Conservation (phyloP, 37 sponge, comb jelly and placozoan genomes). For the Aplysina aerophoba region DNA sequence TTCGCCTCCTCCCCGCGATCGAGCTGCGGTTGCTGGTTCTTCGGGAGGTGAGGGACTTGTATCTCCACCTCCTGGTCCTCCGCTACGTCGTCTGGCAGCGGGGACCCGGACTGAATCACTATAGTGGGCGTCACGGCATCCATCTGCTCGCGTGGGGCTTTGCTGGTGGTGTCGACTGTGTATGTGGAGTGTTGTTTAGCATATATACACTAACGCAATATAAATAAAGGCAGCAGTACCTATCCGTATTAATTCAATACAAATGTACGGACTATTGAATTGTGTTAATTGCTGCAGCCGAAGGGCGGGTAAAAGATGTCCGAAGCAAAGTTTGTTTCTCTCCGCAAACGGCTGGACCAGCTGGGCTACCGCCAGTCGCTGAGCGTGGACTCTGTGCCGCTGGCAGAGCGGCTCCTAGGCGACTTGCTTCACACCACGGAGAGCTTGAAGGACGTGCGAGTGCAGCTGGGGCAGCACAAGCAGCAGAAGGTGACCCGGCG, state of each 20-base stretch:
- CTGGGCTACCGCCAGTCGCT: conserved; percentile 96
- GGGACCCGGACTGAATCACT: conserved; percentile 33
- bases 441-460: conserved; percentile 85
- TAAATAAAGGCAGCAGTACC: background rate
- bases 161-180: no score
- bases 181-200: no score
- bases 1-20: background rate
- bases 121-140: conserved; percentile 35
- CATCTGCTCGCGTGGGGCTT: background rate
- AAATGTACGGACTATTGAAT: background rate
- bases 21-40: background rate
- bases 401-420: conserved; percentile 92
- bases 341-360: conserved; percentile 97
- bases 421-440: conserved; percentile 99
- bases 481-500: conserved; percentile 80
- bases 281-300: no score
- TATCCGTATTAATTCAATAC: background rate
- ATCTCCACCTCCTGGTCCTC: conserved; percentile 20
- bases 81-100: conserved; percentile 15
- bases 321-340: conserved; percentile 88
- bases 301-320: conserved; percentile 35
- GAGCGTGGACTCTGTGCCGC: conserved; percentile 87
- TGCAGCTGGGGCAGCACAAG: conserved; percentile 69
- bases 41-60: conserved; percentile 2
- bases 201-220: background rate